These are phyloP conservation scores for Gastrophysa polygoni DNA, from an alignment of 2,888 invertebrate species.

Conservation along the genomic window DNA sequence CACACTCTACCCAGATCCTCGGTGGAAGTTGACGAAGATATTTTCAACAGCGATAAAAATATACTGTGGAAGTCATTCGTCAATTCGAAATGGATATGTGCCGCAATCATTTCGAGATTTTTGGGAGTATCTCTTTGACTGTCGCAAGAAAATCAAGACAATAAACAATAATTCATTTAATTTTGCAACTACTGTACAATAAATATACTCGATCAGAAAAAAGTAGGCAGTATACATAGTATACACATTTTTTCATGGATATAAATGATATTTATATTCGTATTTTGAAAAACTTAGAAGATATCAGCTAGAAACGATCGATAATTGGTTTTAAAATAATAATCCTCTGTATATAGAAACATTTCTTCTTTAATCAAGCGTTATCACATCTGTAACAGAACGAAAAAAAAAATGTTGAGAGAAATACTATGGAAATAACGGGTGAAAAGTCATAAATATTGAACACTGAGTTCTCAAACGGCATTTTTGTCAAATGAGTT, in stretches of 20 bases:
- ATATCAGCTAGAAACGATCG: background rate
- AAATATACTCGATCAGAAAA: background rate
- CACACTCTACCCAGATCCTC: conserved; percentile 21
- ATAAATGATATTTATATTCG: no score
- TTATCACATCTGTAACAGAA: conserved; percentile 13
- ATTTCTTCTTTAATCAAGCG: background rate
- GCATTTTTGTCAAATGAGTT: no score
- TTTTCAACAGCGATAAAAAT: conserved; percentile 23
- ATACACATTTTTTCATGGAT: no score
- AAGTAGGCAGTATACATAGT: conserved; percentile 1
- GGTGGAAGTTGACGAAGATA: conserved; percentile 24
- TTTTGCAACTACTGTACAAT: conserved; percentile 8
- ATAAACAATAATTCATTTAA: background rate
- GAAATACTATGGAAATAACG: no score
- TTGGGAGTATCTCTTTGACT: background rate
- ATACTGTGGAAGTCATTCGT: conserved; percentile 23
- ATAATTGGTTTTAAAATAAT: background rate
- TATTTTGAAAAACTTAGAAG: background rate
- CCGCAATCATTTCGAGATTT: conserved; percentile 23
- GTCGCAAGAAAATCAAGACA: background rate
- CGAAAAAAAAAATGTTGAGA: background rate
- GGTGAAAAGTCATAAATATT: no score
- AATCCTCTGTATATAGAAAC: background rate
- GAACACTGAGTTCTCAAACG: no score
- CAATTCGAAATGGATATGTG: conserved; percentile 25